Evolutionary conservation across 2,888 invertebrate genomes (phyloP).

Genomic region (Amblyteles armatorius): DNA sequence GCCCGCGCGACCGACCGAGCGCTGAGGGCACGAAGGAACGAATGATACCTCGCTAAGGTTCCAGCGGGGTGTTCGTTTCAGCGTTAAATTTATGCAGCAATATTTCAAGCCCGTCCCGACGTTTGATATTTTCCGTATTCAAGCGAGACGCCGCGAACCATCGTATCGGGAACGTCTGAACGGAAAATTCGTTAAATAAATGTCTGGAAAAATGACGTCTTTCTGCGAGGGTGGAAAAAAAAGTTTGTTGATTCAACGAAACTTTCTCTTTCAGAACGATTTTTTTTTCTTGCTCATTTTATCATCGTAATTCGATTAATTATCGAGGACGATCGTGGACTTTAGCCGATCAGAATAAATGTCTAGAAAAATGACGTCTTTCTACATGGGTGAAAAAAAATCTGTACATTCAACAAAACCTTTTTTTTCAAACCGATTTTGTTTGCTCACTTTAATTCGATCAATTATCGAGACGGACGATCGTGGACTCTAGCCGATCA

Average conservation of each 20-base stretch:
- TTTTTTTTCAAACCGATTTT: too few species aligned
- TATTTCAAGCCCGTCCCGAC: constrained; percentile 60
- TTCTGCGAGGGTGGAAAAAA: not conserved
- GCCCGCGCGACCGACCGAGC: constrained; percentile 6
- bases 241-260: not conserved
- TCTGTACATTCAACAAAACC: not conserved
- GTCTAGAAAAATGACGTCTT: constrained; percentile 21
- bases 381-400: not conserved
- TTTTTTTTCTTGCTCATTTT: too few species aligned
- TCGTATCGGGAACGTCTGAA: constrained; percentile 44
- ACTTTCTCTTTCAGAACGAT: too few species aligned
- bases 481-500: too few species aligned
- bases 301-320: too few species aligned
- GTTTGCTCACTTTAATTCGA: too few species aligned
- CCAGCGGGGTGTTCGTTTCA: constrained; percentile 50
- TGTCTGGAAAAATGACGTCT: constrained; percentile 43
- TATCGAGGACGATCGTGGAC: too few species aligned
- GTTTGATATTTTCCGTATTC: constrained; percentile 66
- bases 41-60: constrained; percentile 61
- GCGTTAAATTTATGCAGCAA: constrained; percentile 66
- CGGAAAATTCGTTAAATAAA: constrained; percentile 49
- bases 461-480: too few species aligned
- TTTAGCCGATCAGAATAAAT: too few species aligned
- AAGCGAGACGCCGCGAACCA: constrained; percentile 38
- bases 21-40: constrained; percentile 37